Evolutionary conservation across 53 echinoderm and acorn worm genomes (phyloP), one percentile per base, ranked within the genome.

Genomic region (Echinarachnius parma): DNA sequence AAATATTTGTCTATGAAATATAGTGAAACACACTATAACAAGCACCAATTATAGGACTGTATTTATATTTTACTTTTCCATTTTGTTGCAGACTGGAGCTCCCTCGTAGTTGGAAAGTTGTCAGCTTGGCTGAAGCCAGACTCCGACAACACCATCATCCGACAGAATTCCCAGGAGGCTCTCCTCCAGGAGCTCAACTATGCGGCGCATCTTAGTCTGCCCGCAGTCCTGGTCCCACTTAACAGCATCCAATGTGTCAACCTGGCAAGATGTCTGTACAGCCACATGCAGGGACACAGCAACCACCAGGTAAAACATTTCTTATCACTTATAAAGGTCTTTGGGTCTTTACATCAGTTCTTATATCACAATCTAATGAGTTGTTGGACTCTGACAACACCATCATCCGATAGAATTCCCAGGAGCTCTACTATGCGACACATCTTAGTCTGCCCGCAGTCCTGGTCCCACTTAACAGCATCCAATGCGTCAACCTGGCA

Each of bases 281-380:
- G 91, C 35, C 98, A 98, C 63, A 79, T 98, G 78, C 88, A 88
- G 69, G 98, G 98, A 10, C 91, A 91, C 46, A 91, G 87, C 58
- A 91, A 98, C 57, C 98, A 98, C 62, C 98, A 98, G 91, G 98
- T 92, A 59, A 13, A 60, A n/a, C n/a, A n/a, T n/a, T n/a, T n/a
- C n/a, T n/a, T n/a, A n/a, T n/a, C n/a, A n/a, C n/a, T n/a, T n/a
- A n/a, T n/a, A n/a, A n/a, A n/a, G n/a, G n/a, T n/a, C n/a, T n/a
- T n/a, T n/a, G n/a, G n/a, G n/a, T n/a, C n/a, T n/a, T n/a, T n/a
- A n/a, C n/a, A n/a, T n/a, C 92, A 27, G 77, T 92, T 8, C 75
- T 92, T 42, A 79, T 92, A 0, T 77, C 87, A 0, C 85, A 88
- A 24, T 77, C 49, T 7, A 81, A 85, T 48, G 63, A 62, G 48